Evolutionary conservation across 2,113 vertebrate genomes (phyloP).

Genomic region (Callipepla squamata): DNA sequence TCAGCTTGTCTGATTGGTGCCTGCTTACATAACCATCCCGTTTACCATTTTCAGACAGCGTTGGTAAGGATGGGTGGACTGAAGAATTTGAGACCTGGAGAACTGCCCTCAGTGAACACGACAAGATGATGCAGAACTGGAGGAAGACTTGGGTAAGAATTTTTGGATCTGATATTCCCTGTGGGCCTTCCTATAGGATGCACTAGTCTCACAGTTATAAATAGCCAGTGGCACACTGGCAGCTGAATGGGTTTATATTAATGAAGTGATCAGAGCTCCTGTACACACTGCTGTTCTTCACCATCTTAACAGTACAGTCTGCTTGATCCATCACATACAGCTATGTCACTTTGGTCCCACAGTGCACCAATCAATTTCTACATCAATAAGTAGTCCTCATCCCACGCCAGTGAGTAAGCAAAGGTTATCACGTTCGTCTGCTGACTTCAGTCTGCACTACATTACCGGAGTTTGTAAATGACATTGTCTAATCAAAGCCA

Average conservation of each 20-base stretch:
- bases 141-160: conserved; percentile 85
- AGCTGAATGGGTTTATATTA: neutral
- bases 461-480: neutral
- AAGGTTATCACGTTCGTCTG: neutral
- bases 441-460: neutral
- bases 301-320: neutral
- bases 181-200: neutral
- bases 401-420: neutral
- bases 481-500: neutral
- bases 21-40: neutral
- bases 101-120: conserved; percentile 82
- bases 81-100: conserved; percentile 86
- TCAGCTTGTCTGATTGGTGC: neutral
- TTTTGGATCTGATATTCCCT: neutral
- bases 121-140: conserved; percentile 88
- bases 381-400: neutral
- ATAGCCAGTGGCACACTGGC: neutral
- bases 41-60: conserved; percentile 77
- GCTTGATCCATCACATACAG: accelerated
- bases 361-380: neutral
- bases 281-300: accelerated
- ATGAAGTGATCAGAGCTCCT: neutral
- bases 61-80: conserved; percentile 73
- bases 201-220: neutral
- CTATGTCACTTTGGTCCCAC: neutral